Percentiles rank a stretch among this genome's conserved stretches.
These are phyloP conservation scores for Oceanites oceanicus DNA, from an alignment of 2,113 vertebrate genomes.

Conservation along the genomic window DNA sequence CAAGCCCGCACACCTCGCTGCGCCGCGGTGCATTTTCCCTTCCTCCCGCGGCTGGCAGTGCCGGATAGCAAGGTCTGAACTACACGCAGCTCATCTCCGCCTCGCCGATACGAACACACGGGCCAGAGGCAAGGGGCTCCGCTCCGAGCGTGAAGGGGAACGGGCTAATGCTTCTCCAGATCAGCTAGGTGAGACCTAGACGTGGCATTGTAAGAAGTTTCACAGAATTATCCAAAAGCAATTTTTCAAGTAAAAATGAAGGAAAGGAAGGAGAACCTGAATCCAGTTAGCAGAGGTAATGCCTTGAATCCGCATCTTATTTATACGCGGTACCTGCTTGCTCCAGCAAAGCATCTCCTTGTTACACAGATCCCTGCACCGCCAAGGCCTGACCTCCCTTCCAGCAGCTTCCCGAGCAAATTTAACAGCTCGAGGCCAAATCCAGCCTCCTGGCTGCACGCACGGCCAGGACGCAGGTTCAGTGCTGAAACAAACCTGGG, in stretches of 20 bases:
- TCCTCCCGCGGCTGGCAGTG: not conserved
- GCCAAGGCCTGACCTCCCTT: not conserved
- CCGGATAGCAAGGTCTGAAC: not conserved
- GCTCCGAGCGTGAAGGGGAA: accelerated
- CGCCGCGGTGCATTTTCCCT: not conserved
- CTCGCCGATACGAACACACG: accelerated
- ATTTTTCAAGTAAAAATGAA: constrained; percentile 22
- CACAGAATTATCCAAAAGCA: not conserved
- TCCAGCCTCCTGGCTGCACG: not conserved
- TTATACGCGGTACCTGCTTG: not conserved
- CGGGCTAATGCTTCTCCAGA: not conserved
- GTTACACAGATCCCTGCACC: not conserved
- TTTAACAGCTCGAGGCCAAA: not conserved
- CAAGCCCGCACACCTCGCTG: accelerated
- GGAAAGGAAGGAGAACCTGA: not conserved
- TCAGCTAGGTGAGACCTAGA: not conserved
- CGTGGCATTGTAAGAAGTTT: not conserved
- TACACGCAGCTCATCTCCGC: not conserved
- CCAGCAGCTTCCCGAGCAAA: not conserved
- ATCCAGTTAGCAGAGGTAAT: not conserved
- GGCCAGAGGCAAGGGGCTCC: not conserved
- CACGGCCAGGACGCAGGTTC: no score
- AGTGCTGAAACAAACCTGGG: no score
- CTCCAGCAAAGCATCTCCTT: not conserved
- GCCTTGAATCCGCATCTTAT: not conserved